phyloP scores from a whole-genome alignment of 2,888 invertebrate species.

The Apodemia duryi region DNA sequence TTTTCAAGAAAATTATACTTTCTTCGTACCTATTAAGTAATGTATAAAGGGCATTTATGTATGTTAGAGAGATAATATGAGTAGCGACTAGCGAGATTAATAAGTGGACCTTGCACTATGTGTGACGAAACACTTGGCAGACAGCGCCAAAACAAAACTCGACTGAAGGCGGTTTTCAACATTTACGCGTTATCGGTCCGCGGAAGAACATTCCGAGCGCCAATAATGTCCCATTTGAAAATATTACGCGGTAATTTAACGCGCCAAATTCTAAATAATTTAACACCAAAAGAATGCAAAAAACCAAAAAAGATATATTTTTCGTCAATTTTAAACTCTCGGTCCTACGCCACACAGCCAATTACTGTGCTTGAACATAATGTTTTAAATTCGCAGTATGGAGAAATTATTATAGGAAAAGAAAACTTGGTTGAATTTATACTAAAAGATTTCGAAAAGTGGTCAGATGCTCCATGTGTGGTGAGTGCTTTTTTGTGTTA shows the following conservation, averaged over 20 bases:
- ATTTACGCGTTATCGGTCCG: slow-evolving; percentile 50
- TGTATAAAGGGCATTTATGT: too few species aligned
- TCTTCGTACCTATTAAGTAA: too few species aligned
- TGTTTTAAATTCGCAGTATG: slow-evolving; percentile 62
- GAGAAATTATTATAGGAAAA: slow-evolving; percentile 74
- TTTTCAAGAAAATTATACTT: too few species aligned
- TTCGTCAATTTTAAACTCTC: slow-evolving; percentile 33
- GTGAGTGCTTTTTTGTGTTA: slow-evolving; percentile 70
- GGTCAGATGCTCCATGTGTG: slow-evolving; percentile 80
- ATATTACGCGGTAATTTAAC: slow-evolving; percentile 66
- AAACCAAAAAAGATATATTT: slow-evolving; percentile 21
- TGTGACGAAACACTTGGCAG: slow-evolving; percentile 34
- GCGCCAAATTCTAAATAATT: slow-evolving; percentile 53
- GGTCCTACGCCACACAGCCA: slow-evolving; percentile 53
- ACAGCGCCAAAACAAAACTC: slow-evolving; percentile 56
- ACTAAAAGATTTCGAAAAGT: slow-evolving; percentile 76
- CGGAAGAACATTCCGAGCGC: slow-evolving; percentile 49
- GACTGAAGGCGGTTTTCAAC: slow-evolving; percentile 38
- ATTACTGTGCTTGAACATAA: slow-evolving; percentile 53
- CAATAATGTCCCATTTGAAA: slow-evolving; percentile 68
- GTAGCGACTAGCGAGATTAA: slow-evolving; percentile 21
- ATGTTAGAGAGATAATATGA: too few species aligned
- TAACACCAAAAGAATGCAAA: slow-evolving; percentile 41
- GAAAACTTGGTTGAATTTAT: slow-evolving; percentile 80
- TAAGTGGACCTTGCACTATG: slow-evolving; percentile 62